Conservation (phyloP, 2,888 invertebrate genomes). For the Odontomyia ornata region DNA sequence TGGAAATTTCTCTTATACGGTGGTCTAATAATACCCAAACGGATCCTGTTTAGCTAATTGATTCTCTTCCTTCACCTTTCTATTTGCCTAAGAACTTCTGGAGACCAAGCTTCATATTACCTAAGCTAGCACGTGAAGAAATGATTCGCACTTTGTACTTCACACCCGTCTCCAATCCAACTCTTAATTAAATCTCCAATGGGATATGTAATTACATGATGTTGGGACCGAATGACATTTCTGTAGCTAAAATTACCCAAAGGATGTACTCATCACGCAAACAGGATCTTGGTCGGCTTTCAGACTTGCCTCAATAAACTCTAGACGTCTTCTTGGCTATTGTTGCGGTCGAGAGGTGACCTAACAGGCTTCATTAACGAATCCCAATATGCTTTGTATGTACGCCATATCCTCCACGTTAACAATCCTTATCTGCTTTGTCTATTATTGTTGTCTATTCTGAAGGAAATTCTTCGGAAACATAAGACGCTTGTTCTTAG, state of each 20-base stretch:
- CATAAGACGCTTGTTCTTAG: neutral
- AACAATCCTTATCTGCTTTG: neutral
- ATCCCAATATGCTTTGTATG: neutral
- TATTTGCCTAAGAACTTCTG: no score
- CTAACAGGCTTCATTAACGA: neutral
- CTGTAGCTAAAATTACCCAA: neutral
- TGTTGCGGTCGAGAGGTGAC: neutral
- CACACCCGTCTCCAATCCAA: neutral
- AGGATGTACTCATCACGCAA: neutral
- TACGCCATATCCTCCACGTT: neutral
- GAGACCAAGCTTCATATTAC: no score
- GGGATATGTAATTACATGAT: constrained; percentile 14
- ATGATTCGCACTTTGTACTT: neutral
- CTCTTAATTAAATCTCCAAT: neutral
- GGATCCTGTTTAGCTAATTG: no score
- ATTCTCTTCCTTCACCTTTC: no score
- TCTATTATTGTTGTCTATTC: neutral
- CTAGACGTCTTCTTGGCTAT: neutral
- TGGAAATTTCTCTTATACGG: no score
- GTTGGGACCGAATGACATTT: neutral
- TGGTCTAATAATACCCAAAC: no score
- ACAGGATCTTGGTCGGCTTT: neutral
- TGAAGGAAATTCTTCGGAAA: neutral
- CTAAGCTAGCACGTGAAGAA: neutral
- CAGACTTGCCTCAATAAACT: neutral